Evolutionary conservation across 2,888 invertebrate genomes (phyloP), one percentile per base, ranked within the genome.

Genomic region (Pyrocoelia pectoralis): DNA sequence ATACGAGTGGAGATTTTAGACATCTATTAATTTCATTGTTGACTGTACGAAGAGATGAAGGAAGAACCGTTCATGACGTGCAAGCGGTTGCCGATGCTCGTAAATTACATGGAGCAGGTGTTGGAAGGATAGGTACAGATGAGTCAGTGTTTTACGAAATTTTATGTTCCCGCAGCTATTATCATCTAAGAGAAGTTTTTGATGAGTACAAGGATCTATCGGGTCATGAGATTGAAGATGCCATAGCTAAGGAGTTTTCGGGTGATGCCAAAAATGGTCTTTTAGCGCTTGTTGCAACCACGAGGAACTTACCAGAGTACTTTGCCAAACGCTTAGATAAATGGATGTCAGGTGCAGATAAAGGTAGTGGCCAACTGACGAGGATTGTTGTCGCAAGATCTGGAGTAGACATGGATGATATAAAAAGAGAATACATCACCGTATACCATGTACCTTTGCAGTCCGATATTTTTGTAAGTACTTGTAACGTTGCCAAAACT

Each of bases 1-100:
- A 98, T 79, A 97, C 97, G 1, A 94, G 94, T 50, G 97, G 97
- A 10, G 91, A 91, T 77, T 97, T 98, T 83, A 91, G 92, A 80
- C 87, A 95, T 56, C 84, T 98, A 38, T 88, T 98, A 83, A 90
- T 95, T 17, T 94, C 97, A 24, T 80, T 95, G 12, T 91, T 90
- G 74, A 89, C 88, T 85, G 92, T 90, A 43, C 89, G 90, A 75
- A 84, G 95, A 71, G 89, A 93, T 77, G 97, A 97, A 82, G 89
- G 89, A 70, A 88, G 89, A 76, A 85, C 88, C 10, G 86, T 89
- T 4, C 90, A 97, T 80, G 86, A 85, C 38, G 85, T 84, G 6
- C 84, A 83, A 67, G 97, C 97, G 14, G 85, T 89, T 66, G 85
- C 88, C 72, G 96, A 97, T 82, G 96, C 96, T 10, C 88, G 91